Base-by-base conservation (phyloP, 2,888 invertebrate genomes). In the Caenorhabditis macrosperma region DNA sequence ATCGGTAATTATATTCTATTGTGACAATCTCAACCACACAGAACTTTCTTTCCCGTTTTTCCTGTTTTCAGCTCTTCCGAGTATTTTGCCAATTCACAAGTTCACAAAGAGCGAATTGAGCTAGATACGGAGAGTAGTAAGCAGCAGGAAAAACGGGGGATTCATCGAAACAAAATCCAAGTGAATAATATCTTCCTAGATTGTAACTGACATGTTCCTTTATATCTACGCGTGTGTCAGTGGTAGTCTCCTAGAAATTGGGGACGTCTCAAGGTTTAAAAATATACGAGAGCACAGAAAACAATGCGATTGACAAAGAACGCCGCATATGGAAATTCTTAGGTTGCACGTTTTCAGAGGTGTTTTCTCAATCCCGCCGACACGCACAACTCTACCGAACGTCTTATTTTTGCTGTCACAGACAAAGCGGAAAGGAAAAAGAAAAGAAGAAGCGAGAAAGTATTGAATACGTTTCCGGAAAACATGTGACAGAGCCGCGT, bases 1-100 rank as follows among this genome's bases (percentile, higher is more conserved):
- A 48, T 41, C 59, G 59, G 20, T 55, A 68, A 67, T 67, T 44
- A 46, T 57, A 50, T 69, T 50, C 48, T 41, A 59, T 69, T 69
- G 68, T 69, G 59, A 50, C 46, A 33, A 30, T 41, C 50, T 63
- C n/a, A n/a, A 22, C 20, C 26, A 10, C 57, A 22, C 57, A 24
- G 61, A 48, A 44, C 38, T 24, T 59, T 28, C 26, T 26, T 15
- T 15, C 48, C 22, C 15, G 28, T 44, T 59, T 44, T 59, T 17
- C 22, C 1, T 38, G 33, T 38, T 57, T 57, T 57, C 15, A 20
- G 20, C 3, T 26, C 24, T 22, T 24, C 24, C 41, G 17, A 41
- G 9, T 33, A 7, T 24, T 55, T 55, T 35, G 9, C n/a, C 30
- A 10, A 55, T 20, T 55, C 35, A 17, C 33, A 35, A 55, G 30